Evolutionary conservation across 2,113 vertebrate genomes (phyloP).

Genomic region (Antidorcas marsupialis): DNA sequence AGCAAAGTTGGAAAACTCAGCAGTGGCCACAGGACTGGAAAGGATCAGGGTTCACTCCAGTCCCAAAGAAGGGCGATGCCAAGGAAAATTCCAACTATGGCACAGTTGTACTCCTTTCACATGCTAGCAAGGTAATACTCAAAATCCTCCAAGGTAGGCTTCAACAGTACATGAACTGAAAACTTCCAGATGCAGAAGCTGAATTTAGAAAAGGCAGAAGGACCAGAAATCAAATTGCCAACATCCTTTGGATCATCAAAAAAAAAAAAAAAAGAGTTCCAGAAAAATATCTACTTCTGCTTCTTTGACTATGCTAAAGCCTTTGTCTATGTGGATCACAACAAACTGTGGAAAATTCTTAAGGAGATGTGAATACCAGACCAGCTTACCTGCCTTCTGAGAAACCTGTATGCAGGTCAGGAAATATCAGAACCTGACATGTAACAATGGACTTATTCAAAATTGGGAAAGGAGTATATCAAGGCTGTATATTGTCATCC

Average conservation of each 20-base stretch:
- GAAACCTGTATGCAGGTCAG: neutral
- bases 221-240: neutral
- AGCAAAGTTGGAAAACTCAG: neutral
- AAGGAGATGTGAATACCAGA: neutral
- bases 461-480: neutral
- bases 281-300: neutral
- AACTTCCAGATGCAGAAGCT: neutral
- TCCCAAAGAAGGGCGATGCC: neutral
- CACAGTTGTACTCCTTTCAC: neutral
- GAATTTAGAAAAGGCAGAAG: neutral
- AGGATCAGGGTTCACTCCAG: neutral
- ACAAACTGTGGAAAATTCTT: neutral
- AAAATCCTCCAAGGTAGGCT: neutral
- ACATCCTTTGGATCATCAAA: neutral
- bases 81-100: neutral
- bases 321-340: neutral
- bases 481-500: neutral
- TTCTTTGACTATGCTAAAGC: neutral
- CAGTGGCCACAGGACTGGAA: neutral
- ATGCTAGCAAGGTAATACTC: neutral
- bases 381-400: neutral
- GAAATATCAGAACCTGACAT: neutral
- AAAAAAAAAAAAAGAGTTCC: neutral
- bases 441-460: neutral
- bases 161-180: neutral